Base-by-base conservation (phyloP, 2,113 vertebrate species). In the Trachemys scripta region DNA sequence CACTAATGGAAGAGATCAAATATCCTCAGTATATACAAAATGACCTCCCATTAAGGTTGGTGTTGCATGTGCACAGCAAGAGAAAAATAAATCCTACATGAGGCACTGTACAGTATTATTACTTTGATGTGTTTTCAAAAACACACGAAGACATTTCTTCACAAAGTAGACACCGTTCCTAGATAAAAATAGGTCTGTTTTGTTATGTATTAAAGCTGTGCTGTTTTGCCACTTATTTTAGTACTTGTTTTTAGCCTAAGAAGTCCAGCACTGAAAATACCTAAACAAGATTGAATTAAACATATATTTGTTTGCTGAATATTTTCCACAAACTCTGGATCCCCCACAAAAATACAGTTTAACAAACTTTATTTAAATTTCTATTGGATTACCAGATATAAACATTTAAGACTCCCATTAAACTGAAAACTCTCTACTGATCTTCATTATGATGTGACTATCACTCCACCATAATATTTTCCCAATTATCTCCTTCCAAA, bases 1-100 rank as follows among this genome's bases (percentile, higher is more conserved):
- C 93, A 53, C 31, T 96, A 75, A 94, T 47, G 86, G 88, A 94
- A 84, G 82, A 88, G 51, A 24, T 90, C 94, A 94, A 87, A 92
- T 87, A 94, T 19, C 88, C 84, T 92, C 94, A 85, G 81, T 90
- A 84, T 6, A 56, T 0, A 10, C 80, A 57, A 1, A 24, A 89
- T 22, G 69, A 94, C 65, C 87, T n/a, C 19, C 9, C 45, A 62
- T 85, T 93, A 75, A 3, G 54, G 62, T 78, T 95, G 90, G 87
- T 79, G n/a, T 1, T 81, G 79, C 90, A 96, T 65, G 90, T 94
- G 86, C 24, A 90, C 81, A 42, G 0, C 35, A 90, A 84, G 22
- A 83, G 12, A 45, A 91, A 93, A 90, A 95, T 80, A 85, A 85
- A 86, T 2, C 82, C 57, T n/a, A 90, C 4, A 42, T n/a, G 82